Percentiles rank a stretch among this genome's conserved stretches.
phyloP scores from a whole-genome alignment of 1,140 invertebrate species.

The Panulirus ornatus region DNA sequence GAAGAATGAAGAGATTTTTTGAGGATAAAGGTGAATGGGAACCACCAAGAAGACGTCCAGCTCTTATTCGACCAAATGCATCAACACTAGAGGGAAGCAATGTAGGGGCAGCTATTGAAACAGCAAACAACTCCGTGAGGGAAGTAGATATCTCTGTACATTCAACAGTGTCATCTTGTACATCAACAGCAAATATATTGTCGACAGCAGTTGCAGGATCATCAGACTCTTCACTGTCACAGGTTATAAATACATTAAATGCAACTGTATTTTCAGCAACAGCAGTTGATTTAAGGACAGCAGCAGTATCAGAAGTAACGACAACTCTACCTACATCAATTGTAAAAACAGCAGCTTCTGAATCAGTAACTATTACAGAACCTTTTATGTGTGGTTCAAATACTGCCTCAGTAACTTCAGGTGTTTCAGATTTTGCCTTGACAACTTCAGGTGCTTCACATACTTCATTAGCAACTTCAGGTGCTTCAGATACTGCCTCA shows the following conservation, averaged over 20 bases:
- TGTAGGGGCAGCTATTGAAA: background rate
- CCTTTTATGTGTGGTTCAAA: background rate
- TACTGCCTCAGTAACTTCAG: background rate
- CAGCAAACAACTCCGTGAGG: too few relatives aligned
- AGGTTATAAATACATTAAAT: background rate
- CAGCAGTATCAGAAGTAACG: background rate
- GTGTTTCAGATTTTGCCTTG: too few relatives aligned
- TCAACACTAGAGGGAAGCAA: background rate
- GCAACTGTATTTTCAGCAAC: background rate
- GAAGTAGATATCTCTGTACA: background rate
- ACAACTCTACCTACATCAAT: background rate
- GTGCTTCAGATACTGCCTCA: background rate
- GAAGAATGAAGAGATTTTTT: slow-evolving; percentile 36
- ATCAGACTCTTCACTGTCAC: slow-evolving; percentile 22
- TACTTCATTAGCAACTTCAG: background rate
- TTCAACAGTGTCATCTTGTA: background rate
- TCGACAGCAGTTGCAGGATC: slow-evolving; percentile 9
- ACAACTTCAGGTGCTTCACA: background rate
- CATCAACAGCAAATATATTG: background rate
- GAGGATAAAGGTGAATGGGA: slow-evolving; percentile 21
- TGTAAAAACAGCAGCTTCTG: background rate
- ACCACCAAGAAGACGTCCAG: background rate
- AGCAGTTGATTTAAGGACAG: too few relatives aligned
- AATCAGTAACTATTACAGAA: background rate
- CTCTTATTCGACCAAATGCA: slow-evolving; percentile 10